Evolutionary conservation across 2,888 invertebrate genomes (phyloP).

Genomic region (Eugnorisma glareosa): DNA sequence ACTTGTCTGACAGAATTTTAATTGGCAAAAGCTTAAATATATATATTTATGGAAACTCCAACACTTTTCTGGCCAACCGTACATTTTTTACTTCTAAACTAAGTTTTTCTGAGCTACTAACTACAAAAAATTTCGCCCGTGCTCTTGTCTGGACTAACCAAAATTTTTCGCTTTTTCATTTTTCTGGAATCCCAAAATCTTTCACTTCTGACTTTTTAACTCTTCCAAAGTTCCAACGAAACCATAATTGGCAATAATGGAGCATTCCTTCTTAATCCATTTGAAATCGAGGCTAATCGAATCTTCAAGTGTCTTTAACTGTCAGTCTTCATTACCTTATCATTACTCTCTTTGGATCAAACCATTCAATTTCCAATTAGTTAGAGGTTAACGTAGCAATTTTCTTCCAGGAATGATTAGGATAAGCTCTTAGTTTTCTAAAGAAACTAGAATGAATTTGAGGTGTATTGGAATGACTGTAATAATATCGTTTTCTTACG

Average conservation of each 20-base stretch:
- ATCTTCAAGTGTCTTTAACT: constrained; percentile 53
- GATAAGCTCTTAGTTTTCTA: background rate
- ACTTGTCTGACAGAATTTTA: background rate
- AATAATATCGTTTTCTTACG: constrained; percentile 4
- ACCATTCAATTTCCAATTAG: constrained; percentile 46
- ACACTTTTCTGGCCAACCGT: background rate
- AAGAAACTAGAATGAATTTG: background rate
- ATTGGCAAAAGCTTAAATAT: background rate
- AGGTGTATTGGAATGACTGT: background rate
- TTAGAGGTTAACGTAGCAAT: constrained; percentile 18
- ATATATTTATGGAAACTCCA: too few relatives aligned
- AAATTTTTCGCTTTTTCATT: background rate
- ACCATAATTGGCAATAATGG: constrained; percentile 31
- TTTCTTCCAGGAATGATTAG: background rate
- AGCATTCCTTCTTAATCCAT: constrained; percentile 33
- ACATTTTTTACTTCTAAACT: background rate
- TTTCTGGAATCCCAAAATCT: background rate
- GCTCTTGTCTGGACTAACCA: background rate
- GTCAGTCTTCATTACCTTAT: constrained; percentile 52
- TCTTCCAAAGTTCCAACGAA: constrained; percentile 8
- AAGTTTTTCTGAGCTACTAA: background rate
- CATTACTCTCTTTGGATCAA: constrained; percentile 39
- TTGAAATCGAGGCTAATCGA: constrained; percentile 44
- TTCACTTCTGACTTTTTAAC: constrained; percentile 1
- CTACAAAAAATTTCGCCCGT: background rate